A percentile compares a stretch with the other conserved stretches of the same genome.
Conservation (phyloP, 2,113 vertebrate species). For the Barnardius zonarius region DNA sequence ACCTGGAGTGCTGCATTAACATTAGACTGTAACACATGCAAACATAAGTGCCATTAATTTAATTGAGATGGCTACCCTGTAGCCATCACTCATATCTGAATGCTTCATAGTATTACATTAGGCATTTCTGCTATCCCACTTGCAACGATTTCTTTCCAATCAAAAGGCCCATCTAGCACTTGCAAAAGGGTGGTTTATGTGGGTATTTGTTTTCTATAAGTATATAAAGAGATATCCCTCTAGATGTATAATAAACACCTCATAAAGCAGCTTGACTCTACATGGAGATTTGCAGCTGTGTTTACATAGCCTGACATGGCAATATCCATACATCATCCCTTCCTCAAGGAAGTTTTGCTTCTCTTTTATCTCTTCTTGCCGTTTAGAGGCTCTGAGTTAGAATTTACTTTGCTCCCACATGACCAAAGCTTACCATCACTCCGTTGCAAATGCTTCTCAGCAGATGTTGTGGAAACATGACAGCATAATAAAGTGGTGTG, state of each 20-base stretch:
- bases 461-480: constrained; percentile 12
- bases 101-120: neutral
- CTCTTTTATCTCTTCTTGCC: constrained; percentile 37
- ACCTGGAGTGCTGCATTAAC: neutral
- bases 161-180: neutral
- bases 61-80: neutral
- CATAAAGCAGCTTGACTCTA: constrained; percentile 46
- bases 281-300: constrained; percentile 49
- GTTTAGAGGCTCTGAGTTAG: neutral
- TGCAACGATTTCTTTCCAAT: neutral
- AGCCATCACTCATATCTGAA: neutral
- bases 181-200: constrained; percentile 18
- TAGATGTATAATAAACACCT: constrained; percentile 54
- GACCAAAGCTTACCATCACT: neutral
- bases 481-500: neutral
- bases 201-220: constrained; percentile 40
- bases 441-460: neutral
- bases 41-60: neutral
- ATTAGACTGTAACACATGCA: neutral
- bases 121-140: neutral
- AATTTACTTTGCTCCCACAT: neutral
- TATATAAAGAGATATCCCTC: constrained; percentile 53
- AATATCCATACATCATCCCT: neutral
- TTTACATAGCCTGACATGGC: constrained; percentile 16
- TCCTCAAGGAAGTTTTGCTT: constrained; percentile 2